phyloP scores from a whole-genome alignment of 1,140 invertebrate species.

The Diabrotica undecimpunctata region DNA sequence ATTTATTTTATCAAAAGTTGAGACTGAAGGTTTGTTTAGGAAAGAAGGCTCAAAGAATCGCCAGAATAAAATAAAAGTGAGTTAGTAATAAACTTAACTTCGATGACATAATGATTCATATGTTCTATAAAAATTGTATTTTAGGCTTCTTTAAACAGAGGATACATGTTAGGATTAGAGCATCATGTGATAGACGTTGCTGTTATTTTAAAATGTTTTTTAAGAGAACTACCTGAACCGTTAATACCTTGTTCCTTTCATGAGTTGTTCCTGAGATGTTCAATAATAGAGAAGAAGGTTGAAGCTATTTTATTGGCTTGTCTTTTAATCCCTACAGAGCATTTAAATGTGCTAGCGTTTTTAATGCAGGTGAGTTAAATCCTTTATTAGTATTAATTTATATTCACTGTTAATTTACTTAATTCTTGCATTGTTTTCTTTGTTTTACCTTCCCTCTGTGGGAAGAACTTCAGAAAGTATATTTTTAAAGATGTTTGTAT shows the following conservation, averaged over 20 bases:
- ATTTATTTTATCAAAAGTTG: conserved; percentile 62
- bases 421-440: too few species aligned
- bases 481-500: too few species aligned
- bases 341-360: conserved; percentile 66
- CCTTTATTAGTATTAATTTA: too few species aligned
- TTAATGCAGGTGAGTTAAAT: conserved; percentile 54
- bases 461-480: too few species aligned
- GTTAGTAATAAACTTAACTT: not conserved
- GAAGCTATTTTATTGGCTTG: conserved; percentile 60
- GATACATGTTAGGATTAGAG: conserved; percentile 58
- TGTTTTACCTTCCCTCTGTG: too few species aligned
- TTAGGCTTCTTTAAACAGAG: conserved; percentile 61
- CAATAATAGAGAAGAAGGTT: conserved; percentile 50
- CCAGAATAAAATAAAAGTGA: conserved; percentile 75
- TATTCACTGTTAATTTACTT: too few species aligned
- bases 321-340: conserved; percentile 59
- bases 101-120: too few species aligned
- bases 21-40: conserved; percentile 77
- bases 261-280: conserved; percentile 71
- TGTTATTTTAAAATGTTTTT: conserved; percentile 77
- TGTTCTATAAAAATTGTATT: conserved; percentile 22
- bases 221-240: conserved; percentile 77
- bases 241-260: conserved; percentile 69
- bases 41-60: conserved; percentile 77
- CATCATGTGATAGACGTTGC: conserved; percentile 77